These are phyloP conservation scores for Scopus umbretta DNA, from an alignment of 2,113 vertebrate genomes.

Conservation along the genomic window DNA sequence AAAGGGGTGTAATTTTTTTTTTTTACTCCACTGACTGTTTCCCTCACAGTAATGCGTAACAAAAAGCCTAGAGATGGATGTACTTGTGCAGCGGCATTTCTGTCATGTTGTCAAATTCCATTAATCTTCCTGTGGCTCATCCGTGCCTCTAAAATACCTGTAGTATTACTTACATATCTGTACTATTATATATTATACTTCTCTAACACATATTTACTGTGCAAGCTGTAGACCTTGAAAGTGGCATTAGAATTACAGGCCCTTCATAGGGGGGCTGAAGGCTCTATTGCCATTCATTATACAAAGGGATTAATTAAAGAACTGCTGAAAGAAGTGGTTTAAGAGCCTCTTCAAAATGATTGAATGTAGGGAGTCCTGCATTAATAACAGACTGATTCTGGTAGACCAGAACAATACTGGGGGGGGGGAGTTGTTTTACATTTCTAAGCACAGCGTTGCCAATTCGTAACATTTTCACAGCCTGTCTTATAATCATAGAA, in stretches of 20 bases:
- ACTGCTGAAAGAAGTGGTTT: neutral
- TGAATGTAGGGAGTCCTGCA: neutral
- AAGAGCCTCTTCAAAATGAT: neutral
- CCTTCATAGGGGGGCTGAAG: neutral
- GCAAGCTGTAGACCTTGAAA: neutral
- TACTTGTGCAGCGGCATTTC: neutral
- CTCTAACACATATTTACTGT: neutral
- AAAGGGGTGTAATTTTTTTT: no score
- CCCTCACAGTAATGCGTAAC: neutral
- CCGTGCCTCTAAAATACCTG: neutral
- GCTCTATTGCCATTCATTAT: neutral
- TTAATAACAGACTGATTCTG: neutral
- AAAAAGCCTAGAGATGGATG: neutral
- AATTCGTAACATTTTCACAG: neutral
- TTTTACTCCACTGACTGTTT: neutral
- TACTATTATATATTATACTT: neutral
- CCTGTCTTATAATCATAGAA: no score
- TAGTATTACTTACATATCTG: neutral
- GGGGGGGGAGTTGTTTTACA: neutral
- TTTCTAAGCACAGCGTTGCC: neutral
- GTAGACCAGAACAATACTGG: neutral
- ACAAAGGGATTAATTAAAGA: neutral
- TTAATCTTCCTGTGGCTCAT: neutral
- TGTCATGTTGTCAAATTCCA: neutral
- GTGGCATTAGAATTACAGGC: neutral